phyloP scores from a whole-genome alignment of 2,888 invertebrate species.

The Timema cristinae region DNA sequence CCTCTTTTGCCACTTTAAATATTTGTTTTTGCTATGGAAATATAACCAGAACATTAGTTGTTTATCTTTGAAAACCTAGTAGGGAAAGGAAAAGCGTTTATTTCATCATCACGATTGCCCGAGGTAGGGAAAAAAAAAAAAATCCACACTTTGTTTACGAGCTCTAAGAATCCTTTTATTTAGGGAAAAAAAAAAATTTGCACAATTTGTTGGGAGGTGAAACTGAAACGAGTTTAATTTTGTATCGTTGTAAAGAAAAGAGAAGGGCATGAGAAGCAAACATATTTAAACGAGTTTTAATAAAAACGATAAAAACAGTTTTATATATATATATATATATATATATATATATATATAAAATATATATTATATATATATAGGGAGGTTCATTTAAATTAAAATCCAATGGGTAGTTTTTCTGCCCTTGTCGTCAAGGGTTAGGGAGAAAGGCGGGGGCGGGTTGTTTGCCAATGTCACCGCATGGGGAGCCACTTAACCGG shows the following conservation, averaged over 20 bases:
- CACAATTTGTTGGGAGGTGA: neutral
- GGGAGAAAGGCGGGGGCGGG: neutral
- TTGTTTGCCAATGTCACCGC: slow-evolving; percentile 10
- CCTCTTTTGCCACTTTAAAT: too few species aligned
- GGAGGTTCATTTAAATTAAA: slow-evolving; percentile 6
- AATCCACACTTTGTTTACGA: neutral
- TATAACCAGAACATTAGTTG: too few species aligned
- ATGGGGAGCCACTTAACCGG: slow-evolving; percentile 14
- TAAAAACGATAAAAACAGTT: neutral
- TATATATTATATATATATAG: too few species aligned
- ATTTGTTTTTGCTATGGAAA: too few species aligned
- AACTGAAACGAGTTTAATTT: slow-evolving; percentile 8
- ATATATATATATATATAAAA: slow-evolving; percentile 3
- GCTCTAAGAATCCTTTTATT: neutral
- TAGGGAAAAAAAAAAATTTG: too few species aligned
- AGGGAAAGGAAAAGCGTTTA: too few species aligned
- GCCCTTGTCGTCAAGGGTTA: neutral
- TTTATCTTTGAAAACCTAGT: too few species aligned
- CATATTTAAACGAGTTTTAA: slow-evolving; percentile 11
- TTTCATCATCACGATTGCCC: neutral
- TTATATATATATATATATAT: neutral
- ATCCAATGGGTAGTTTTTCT: slow-evolving; percentile 2
- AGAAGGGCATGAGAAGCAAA: neutral
- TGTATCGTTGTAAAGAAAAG: neutral
- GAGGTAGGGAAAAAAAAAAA: neutral